Conservation (phyloP, 2,888 invertebrate genomes). For the Amblyjoppa fuscipennis region DNA sequence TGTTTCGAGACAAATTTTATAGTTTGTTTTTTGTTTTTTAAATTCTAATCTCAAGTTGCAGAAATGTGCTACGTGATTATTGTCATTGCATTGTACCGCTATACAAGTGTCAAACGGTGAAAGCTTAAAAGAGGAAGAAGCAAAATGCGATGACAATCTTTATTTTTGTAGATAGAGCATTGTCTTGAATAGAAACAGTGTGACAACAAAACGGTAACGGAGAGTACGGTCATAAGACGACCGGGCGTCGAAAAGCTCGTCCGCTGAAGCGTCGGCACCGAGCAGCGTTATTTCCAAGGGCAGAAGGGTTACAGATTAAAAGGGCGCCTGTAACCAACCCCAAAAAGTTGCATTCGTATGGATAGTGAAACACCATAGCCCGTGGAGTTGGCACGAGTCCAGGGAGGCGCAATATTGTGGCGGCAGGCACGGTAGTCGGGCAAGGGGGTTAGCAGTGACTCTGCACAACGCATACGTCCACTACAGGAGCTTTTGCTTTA, state of each 20-base stretch:
- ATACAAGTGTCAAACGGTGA: constrained; percentile 9
- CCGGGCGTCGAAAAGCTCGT: constrained; percentile 22
- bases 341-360: constrained; percentile 43
- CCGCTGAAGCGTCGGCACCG: not conserved
- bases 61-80: not conserved
- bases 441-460: constrained; percentile 29
- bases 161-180: not conserved
- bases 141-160: not conserved
- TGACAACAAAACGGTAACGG: not conserved
- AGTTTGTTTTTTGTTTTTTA: not conserved
- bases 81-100: not conserved
- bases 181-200: constrained; percentile 23
- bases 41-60: not conserved
- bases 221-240: constrained; percentile 38
- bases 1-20: not conserved
- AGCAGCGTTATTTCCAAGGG: constrained; percentile 12
- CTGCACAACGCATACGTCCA: constrained; percentile 44
- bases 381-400: constrained; percentile 55
- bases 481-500: constrained; percentile 38
- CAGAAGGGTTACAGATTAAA: constrained; percentile 54
- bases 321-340: constrained; percentile 51
- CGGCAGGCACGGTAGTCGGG: constrained; percentile 45
- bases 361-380: constrained; percentile 17
- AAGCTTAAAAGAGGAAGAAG: not conserved
- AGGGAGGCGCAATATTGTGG: constrained; percentile 61